These are phyloP conservation scores for Zingel zingel DNA, from an alignment of 2,113 vertebrate genomes.

Conservation along the genomic window DNA sequence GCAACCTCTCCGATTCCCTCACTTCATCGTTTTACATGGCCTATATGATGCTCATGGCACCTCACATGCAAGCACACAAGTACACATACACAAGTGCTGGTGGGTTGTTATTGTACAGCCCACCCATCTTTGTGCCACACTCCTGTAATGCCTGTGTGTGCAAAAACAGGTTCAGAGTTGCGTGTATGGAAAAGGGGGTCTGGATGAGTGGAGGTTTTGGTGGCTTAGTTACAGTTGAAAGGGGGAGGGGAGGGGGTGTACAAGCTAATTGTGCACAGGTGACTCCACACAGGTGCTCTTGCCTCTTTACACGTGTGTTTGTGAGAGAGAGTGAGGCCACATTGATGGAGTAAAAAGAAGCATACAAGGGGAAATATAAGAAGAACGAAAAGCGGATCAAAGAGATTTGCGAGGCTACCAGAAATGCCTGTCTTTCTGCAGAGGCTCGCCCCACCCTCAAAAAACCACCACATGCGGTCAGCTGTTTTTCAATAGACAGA, in stretches of 20 bases:
- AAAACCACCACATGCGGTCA: constrained; percentile 48
- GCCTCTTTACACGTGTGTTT: neutral
- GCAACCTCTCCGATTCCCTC: constrained; percentile 59
- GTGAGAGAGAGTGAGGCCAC: constrained; percentile 12
- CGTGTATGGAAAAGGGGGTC: constrained; percentile 47
- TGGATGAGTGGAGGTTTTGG: constrained; percentile 42
- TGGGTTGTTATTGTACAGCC: constrained; percentile 35
- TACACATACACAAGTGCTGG: constrained; percentile 13
- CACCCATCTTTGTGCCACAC: constrained; percentile 38
- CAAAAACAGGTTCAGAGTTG: constrained; percentile 46
- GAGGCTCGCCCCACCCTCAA: constrained; percentile 17
- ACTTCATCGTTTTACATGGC: constrained; percentile 55
- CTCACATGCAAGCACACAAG: constrained; percentile 27
- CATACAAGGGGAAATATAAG: constrained; percentile 19
- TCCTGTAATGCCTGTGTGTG: constrained; percentile 33
- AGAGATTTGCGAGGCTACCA: constrained; percentile 43
- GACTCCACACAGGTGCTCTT: constrained; percentile 62
- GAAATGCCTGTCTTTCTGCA: constrained; percentile 67
- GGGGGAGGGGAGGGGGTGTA: constrained; percentile 1
- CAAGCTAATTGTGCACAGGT: constrained; percentile 63
- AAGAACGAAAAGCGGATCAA: constrained; percentile 36
- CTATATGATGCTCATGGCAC: constrained; percentile 45
- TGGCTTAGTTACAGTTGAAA: constrained; percentile 47
- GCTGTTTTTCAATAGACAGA: constrained; percentile 59
- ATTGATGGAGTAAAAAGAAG: constrained; percentile 25